A percentile compares a stretch with the other conserved stretches of the same genome.
These are phyloP conservation scores for Holotrichia oblita DNA, from an alignment of 1,140 invertebrate genomes.

Conservation along the genomic window DNA sequence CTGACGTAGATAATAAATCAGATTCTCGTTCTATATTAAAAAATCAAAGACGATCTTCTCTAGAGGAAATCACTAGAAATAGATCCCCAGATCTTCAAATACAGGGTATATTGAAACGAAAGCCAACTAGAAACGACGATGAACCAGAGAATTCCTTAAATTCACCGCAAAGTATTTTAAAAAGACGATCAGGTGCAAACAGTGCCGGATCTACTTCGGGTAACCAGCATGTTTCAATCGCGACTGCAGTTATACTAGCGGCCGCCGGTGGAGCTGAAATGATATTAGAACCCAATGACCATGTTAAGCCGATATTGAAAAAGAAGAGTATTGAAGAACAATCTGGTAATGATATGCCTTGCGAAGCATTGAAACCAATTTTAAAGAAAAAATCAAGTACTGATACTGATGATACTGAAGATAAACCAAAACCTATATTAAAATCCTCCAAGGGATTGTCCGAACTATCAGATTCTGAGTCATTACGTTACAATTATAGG, in stretches of 20 bases:
- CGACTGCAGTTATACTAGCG: conserved; percentile 73
- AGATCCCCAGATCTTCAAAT: conserved; percentile 66
- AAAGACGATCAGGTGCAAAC: conserved; percentile 69
- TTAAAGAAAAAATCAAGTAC: conserved; percentile 85
- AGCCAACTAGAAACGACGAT: conserved; percentile 69
- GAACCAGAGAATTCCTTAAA: conserved; percentile 66
- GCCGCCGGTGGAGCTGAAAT: conserved; percentile 69
- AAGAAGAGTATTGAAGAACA: conserved; percentile 76
- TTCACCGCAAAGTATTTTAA: conserved; percentile 78
- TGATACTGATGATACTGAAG: conserved; percentile 79
- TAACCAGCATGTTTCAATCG: conserved; percentile 73
- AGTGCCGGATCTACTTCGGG: conserved; percentile 68
- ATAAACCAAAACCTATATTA: conserved; percentile 80
- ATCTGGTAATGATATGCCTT: conserved; percentile 59
- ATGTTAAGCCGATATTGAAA: conserved; percentile 82
- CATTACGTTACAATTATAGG: neutral
- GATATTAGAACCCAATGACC: conserved; percentile 66
- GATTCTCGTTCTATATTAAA: conserved; percentile 75
- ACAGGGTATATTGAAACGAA: conserved; percentile 75
- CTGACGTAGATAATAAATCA: conserved; percentile 69
- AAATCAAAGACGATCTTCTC: conserved; percentile 72
- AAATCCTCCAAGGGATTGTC: conserved; percentile 65
- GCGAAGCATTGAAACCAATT: conserved; percentile 75
- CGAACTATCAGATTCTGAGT: conserved; percentile 27
- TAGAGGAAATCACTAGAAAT: conserved; percentile 72